These are phyloP conservation scores for Habroteleia sp. DNA, from an alignment of 2,888 invertebrate genomes.

Conservation along the genomic window DNA sequence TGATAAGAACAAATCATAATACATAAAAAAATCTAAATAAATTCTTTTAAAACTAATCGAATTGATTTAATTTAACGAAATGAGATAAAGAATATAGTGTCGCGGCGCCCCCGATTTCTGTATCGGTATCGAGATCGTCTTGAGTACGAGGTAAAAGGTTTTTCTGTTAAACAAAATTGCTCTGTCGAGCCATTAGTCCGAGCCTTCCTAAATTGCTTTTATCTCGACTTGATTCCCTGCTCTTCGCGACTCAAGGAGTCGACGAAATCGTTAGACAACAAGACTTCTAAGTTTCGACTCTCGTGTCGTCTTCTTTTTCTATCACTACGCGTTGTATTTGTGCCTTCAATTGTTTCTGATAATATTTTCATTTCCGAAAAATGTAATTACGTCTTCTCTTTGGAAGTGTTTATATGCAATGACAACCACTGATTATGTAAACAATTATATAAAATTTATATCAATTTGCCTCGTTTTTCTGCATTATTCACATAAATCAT, in stretches of 20 bases:
- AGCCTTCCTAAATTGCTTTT: constrained; percentile 69
- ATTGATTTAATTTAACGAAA: background rate
- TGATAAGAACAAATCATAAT: too few species aligned
- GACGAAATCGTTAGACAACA: constrained; percentile 66
- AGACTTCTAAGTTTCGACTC: constrained; percentile 64
- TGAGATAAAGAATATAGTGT: background rate
- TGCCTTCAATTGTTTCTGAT: too few species aligned
- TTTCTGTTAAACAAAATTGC: constrained; percentile 80
- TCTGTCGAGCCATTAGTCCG: constrained; percentile 79
- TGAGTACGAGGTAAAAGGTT: constrained; percentile 79
- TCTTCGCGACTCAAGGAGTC: constrained; percentile 70
- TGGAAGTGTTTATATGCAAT: too few species aligned
- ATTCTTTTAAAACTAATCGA: constrained; percentile 4
- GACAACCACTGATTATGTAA: too few species aligned
- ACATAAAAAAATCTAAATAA: background rate
- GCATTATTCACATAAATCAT: too few species aligned
- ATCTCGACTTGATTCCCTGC: constrained; percentile 76
- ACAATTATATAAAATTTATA: too few species aligned
- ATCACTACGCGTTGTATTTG: constrained; percentile 38
- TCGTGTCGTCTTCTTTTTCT: constrained; percentile 54
- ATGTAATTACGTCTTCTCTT: too few species aligned
- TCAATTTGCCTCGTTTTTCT: too few species aligned
- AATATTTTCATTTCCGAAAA: too few species aligned
- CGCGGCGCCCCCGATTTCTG: constrained; percentile 68
- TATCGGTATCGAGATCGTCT: constrained; percentile 58